A percentile compares a stretch with the other conserved stretches of the same genome.
Evolutionary conservation across 2,797 vertebrate genomes (phyloP).

Genomic region (Coregonus suidteri): DNA sequence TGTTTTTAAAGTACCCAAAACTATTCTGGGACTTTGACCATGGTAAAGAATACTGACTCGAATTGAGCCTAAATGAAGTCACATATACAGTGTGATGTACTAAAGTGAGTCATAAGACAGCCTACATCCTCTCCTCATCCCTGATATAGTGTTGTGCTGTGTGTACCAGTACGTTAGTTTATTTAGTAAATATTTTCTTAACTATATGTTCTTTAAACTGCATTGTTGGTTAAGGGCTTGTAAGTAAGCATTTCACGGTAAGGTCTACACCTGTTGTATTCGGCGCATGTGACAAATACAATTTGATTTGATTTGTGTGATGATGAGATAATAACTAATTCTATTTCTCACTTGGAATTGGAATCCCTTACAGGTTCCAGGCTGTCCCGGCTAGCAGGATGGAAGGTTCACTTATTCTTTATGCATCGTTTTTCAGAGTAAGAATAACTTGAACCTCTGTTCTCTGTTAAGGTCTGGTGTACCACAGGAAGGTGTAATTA

Average conservation of each 20-base stretch:
- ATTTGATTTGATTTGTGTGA: neutral
- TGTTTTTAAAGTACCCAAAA: too few species aligned
- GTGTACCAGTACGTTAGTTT: neutral
- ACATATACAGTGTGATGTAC: slow-evolving; percentile 30
- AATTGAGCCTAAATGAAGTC: too few species aligned
- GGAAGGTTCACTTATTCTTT: slow-evolving; percentile 23
- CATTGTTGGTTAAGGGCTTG: too few species aligned
- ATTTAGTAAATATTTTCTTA: too few species aligned
- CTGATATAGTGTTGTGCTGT: neutral
- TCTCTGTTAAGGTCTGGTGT: neutral
- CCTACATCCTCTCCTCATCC: slow-evolving; percentile 18
- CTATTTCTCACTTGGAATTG: slow-evolving; percentile 13
- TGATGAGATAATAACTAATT: slow-evolving; percentile 29
- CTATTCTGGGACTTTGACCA: too few species aligned
- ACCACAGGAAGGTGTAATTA: neutral
- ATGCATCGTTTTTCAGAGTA: neutral
- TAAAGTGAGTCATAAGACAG: slow-evolving; percentile 43
- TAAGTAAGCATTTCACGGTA: too few species aligned
- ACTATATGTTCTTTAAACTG: too few species aligned
- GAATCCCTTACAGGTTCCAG: slow-evolving; percentile 18
- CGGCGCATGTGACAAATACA: too few species aligned
- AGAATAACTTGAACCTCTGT: slow-evolving; percentile 18
- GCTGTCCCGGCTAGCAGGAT: slow-evolving; percentile 10
- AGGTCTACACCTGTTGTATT: too few species aligned
- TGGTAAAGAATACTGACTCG: too few species aligned